Percentiles rank a stretch among this genome's conserved stretches.
Evolutionary conservation across 2,797 vertebrate genomes (phyloP).

Genomic region (Graptemys geographica): DNA sequence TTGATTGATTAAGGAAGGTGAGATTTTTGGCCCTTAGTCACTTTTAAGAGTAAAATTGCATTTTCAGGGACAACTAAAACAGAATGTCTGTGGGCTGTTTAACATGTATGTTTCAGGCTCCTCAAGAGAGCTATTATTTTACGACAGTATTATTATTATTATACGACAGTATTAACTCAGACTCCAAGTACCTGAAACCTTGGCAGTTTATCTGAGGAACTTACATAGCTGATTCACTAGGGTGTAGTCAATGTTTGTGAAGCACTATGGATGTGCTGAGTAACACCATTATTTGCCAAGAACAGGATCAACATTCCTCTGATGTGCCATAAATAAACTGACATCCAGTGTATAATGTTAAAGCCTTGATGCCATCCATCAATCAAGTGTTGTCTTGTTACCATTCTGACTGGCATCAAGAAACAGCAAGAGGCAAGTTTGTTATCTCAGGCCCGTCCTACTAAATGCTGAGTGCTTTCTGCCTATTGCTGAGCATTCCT

Average conservation of each 20-base stretch:
- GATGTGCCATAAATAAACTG: too few relatives aligned
- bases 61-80: not conserved
- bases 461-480: too few relatives aligned
- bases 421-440: too few relatives aligned
- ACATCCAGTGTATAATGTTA: too few relatives aligned
- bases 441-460: too few relatives aligned
- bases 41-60: not conserved
- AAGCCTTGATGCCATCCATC: too few relatives aligned
- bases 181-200: not conserved
- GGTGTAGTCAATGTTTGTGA: not conserved
- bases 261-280: not conserved
- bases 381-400: too few relatives aligned
- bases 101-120: not conserved
- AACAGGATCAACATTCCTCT: too few relatives aligned
- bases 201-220: not conserved
- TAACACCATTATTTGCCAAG: too few relatives aligned
- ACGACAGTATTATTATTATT: too few relatives aligned
- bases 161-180: not conserved
- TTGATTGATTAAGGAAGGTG: not conserved
- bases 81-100: not conserved
- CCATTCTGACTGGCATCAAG: too few relatives aligned
- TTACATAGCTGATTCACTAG: not conserved
- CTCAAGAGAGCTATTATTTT: not conserved
- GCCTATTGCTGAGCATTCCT: too few relatives aligned
- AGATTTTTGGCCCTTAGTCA: not conserved